These are phyloP conservation scores for Cheilosia impressa DNA, from an alignment of 2,888 invertebrate genomes.

Conservation along the genomic window DNA sequence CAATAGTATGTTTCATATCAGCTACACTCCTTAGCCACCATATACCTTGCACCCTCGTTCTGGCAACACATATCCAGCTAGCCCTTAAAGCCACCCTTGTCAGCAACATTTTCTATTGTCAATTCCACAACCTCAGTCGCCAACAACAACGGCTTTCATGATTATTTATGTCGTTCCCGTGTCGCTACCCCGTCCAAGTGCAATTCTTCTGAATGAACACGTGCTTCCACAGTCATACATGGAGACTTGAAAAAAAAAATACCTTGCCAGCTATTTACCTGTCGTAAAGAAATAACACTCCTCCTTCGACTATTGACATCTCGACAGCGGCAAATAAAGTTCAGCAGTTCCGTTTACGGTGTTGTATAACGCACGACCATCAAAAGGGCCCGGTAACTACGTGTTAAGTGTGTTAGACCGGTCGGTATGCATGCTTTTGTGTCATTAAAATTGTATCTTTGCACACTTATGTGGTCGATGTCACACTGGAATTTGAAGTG, in stretches of 20 bases:
- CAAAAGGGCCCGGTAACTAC: slow-evolving; percentile 44
- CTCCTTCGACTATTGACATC: slow-evolving; percentile 44
- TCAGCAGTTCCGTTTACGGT: slow-evolving; percentile 1
- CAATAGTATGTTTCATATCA: background rate
- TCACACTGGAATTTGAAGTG: slow-evolving; percentile 10
- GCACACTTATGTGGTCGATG: slow-evolving; percentile 12
- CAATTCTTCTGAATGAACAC: slow-evolving; percentile 7
- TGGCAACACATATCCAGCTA: slow-evolving; percentile 9
- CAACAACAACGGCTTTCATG: background rate
- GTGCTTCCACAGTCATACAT: slow-evolving; percentile 28
- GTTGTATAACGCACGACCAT: slow-evolving; percentile 26
- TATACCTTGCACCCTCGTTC: background rate
- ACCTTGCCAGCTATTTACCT: slow-evolving; percentile 53
- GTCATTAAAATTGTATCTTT: slow-evolving; percentile 65
- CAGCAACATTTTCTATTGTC: slow-evolving; percentile 8
- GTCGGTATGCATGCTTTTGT: slow-evolving; percentile 49
- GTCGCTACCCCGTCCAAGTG: background rate
- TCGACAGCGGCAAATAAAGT: slow-evolving; percentile 12
- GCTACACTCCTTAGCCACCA: background rate
- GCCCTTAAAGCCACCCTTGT: slow-evolving; percentile 27
- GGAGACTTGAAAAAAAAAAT: slow-evolving; percentile 29
- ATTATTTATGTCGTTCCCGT: slow-evolving; percentile 22
- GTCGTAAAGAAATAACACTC: slow-evolving; percentile 34
- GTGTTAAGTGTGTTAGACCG: slow-evolving; percentile 63
- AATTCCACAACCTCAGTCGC: too few species aligned